These are phyloP conservation scores for Eucriotettix oculatus DNA, from an alignment of 2,888 invertebrate genomes.

Conservation along the genomic window DNA sequence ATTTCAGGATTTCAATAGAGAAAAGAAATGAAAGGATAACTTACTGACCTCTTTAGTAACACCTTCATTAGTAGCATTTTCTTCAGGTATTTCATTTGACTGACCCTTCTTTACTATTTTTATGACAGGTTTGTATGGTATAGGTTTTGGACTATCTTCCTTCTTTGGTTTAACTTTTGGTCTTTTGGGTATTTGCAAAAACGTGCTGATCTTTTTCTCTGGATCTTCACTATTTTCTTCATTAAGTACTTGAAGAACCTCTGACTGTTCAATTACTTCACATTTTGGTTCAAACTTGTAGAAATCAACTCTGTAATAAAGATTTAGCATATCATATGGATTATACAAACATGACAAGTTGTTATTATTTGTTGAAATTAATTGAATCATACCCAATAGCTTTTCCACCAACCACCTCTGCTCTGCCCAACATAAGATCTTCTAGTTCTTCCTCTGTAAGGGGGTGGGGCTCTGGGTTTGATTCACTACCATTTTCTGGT, in stretches of 20 bases:
- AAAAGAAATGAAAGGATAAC: too few species aligned
- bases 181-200: conserved; percentile 2
- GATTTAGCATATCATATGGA: neutral
- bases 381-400: conserved; percentile 3
- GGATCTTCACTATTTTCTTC: conserved; percentile 2
- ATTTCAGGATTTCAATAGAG: too few species aligned
- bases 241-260: conserved; percentile 36
- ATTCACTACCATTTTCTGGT: too few species aligned
- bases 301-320: conserved; percentile 44
- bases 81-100: neutral
- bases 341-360: neutral
- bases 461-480: neutral
- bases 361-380: neutral
- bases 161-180: conserved; percentile 5
- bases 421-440: conserved; percentile 3
- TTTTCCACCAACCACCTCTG: conserved; percentile 3
- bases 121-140: conserved; percentile 1
- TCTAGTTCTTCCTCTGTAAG: conserved; percentile 4
- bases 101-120: neutral
- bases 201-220: conserved; percentile 1
- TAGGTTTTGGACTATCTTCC: neutral
- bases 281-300: conserved; percentile 47
- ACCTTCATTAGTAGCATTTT: neutral
- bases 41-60: neutral
- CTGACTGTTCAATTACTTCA: conserved; percentile 45